Conservation (phyloP, 2,797 vertebrate species). For the Hydrophis major region DNA sequence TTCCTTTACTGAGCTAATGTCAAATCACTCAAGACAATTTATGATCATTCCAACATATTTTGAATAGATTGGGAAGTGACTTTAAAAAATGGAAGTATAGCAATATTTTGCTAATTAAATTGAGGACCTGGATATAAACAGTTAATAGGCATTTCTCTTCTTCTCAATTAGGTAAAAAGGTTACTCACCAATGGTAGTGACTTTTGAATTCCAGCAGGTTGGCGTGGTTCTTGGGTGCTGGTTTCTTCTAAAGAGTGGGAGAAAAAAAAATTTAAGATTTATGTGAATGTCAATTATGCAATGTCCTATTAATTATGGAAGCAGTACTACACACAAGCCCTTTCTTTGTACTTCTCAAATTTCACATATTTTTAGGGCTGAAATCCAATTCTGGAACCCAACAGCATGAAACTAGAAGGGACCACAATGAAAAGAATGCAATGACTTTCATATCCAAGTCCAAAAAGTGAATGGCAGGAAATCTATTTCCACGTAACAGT, state of each 20-base stretch:
- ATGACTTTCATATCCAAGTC: background rate
- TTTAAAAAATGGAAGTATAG: background rate
- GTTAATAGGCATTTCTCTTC: background rate
- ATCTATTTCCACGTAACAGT: background rate
- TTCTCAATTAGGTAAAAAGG: background rate
- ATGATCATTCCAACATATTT: background rate
- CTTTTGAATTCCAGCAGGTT: conserved; percentile 66
- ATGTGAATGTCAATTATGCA: background rate
- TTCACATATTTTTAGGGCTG: background rate
- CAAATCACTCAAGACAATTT: conserved; percentile 10
- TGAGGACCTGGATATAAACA: background rate
- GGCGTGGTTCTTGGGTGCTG: conserved; percentile 69
- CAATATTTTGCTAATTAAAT: conserved; percentile 11
- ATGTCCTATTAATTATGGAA: background rate
- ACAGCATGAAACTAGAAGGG: background rate
- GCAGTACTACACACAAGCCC: background rate
- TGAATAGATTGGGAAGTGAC: background rate
- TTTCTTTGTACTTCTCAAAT: background rate
- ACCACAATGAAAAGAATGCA: background rate
- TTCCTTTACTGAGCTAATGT: background rate
- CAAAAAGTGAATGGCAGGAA: background rate
- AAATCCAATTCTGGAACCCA: background rate
- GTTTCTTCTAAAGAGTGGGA: conserved; percentile 66
- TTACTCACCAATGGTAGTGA: conserved; percentile 69
- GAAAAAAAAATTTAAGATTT: background rate